Evolutionary conservation across 2,888 invertebrate genomes (phyloP), one percentile per base, ranked within the genome.

Genomic region (Sminthurinus aureus): DNA sequence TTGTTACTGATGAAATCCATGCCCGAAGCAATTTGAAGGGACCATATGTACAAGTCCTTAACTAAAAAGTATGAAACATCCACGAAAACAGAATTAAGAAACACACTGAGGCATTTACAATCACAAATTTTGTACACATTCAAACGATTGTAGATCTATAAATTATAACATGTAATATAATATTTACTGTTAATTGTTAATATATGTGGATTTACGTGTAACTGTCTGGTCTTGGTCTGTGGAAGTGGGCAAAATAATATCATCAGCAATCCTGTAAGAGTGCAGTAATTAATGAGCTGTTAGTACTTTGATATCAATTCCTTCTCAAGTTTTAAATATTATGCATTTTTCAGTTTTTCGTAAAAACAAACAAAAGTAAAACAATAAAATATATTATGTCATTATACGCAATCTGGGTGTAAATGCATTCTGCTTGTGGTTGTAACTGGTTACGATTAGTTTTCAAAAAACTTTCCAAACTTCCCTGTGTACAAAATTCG

Each of bases 41-140:
- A 52, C 81, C 81, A 81, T 0, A 20, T 81, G 81, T 51, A 81
- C 18, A 81, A 58, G 26, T 81, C 81, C 22, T 51, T 51, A 8
- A 75, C n/a, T 24, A 66, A 24, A 18, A 79, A 52, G 0, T 1
- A 38, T 1, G 38, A 38, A 38, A 38, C 1, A 4, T 38, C 38
- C 38, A 38, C 38, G n/a, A n/a, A n/a, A n/a, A n/a, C n/a, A n/a
- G n/a, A n/a, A n/a, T n/a, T n/a, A n/a, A n/a, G n/a, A n/a, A n/a
- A n/a, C n/a, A n/a, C n/a, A n/a, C n/a, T n/a, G n/a, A n/a, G n/a
- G n/a, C n/a, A n/a, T n/a, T n/a, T n/a, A n/a, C n/a, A n/a, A n/a
- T n/a, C n/a, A n/a, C n/a, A n/a, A n/a, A n/a, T n/a, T n/a, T n/a
- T n/a, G n/a, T n/a, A n/a, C n/a, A n/a, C n/a, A n/a, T n/a, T n/a